Percentiles rank a stretch among this genome's conserved stretches.
These are phyloP conservation scores for Falco columbarius DNA, from an alignment of 2,797 vertebrate genomes.

Conservation along the genomic window DNA sequence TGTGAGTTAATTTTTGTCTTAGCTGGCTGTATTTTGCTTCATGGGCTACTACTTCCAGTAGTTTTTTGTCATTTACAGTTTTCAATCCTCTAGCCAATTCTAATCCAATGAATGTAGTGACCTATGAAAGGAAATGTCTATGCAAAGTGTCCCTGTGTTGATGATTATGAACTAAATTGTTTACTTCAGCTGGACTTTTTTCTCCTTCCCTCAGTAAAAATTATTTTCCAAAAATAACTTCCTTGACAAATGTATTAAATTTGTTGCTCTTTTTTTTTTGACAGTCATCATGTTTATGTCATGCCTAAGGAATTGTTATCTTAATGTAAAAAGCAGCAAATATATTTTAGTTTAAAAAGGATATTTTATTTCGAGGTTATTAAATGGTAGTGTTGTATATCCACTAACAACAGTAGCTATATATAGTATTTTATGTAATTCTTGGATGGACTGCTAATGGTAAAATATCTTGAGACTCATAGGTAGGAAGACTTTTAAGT, in stretches of 20 bases:
- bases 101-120: not conserved
- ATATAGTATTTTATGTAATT: not conserved
- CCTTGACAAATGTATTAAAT: not conserved
- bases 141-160: constrained; percentile 16
- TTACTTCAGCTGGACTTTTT: constrained; percentile 29
- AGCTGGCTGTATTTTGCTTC: not conserved
- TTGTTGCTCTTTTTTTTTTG: not conserved
- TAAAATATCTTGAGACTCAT: not conserved
- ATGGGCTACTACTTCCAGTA: not conserved
- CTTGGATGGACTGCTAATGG: not conserved
- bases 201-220: constrained; percentile 40
- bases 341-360: not conserved
- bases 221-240: constrained; percentile 14
- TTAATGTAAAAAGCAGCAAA: not conserved
- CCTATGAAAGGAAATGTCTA: constrained; percentile 35
- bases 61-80: not conserved
- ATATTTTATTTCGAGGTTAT: not conserved
- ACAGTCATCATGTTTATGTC: not conserved
- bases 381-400: not conserved
- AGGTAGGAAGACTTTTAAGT: not conserved
- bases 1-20: not conserved
- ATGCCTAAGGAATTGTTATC: not conserved
- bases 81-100: constrained; percentile 2
- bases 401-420: not conserved
- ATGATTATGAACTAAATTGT: constrained; percentile 27